phyloP scores from a whole-genome alignment of 2,113 vertebrate genomes.

The Sinocyclocheilus grahami region DNA sequence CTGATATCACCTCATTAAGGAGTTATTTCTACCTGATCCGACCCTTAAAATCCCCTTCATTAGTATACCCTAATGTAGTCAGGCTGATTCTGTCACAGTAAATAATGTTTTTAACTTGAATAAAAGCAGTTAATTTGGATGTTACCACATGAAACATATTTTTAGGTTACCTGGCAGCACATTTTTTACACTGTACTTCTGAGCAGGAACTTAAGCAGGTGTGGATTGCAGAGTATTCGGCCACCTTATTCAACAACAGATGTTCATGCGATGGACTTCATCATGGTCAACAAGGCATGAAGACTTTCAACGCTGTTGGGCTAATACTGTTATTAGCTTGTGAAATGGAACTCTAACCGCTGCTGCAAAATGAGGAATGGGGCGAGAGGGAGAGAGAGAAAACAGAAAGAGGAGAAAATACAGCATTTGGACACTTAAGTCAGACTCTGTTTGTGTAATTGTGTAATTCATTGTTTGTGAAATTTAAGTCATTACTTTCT shows the following conservation, averaged over 20 bases:
- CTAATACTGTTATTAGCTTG: constrained; percentile 44
- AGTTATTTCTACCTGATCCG: not conserved
- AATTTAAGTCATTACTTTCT: not conserved
- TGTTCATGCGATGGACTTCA: constrained; percentile 43
- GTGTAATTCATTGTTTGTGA: not conserved
- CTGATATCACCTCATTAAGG: constrained; percentile 7
- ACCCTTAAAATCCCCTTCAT: not conserved
- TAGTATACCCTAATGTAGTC: not conserved
- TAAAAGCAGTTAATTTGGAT: not conserved
- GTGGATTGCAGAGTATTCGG: constrained; percentile 6
- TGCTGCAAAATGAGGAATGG: constrained; percentile 8
- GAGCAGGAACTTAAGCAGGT: not conserved
- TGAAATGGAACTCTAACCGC: constrained; percentile 11
- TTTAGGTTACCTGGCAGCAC: not conserved
- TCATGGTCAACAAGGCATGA: constrained; percentile 51
- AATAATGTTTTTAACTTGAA: not conserved
- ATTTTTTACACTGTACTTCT: not conserved
- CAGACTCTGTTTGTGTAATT: not conserved
- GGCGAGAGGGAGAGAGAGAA: not conserved
- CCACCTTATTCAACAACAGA: constrained; percentile 38
- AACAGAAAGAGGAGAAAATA: not conserved
- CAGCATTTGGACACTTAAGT: not conserved
- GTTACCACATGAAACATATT: not conserved
- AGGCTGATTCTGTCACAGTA: not conserved
- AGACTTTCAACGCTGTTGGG: constrained; percentile 9